phyloP scores from a whole-genome alignment of 2,797 vertebrate genomes.

The Spheniscus humboldti region DNA sequence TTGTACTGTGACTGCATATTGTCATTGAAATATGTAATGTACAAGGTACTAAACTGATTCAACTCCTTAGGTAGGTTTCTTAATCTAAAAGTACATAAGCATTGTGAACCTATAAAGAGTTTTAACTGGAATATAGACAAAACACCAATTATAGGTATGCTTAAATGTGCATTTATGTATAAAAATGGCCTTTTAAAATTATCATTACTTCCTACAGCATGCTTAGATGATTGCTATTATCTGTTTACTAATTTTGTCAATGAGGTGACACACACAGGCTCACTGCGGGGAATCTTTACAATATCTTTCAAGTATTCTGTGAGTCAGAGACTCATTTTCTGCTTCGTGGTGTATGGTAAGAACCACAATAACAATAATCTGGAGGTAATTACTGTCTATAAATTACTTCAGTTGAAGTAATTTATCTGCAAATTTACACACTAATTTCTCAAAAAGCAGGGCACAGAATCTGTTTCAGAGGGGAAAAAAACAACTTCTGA shows the following conservation, averaged over 20 bases:
- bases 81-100: not conserved
- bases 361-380: constrained; percentile 31
- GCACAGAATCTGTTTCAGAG: not conserved
- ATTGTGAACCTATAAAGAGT: not conserved
- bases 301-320: not conserved
- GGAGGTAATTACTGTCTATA: constrained; percentile 29
- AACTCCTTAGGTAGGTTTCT: not conserved
- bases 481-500: not conserved
- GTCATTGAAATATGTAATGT: not conserved
- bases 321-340: constrained; percentile 38
- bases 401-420: constrained; percentile 11
- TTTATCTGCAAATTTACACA: not conserved
- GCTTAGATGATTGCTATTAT: not conserved
- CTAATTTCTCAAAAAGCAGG: not conserved
- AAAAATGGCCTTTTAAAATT: not conserved
- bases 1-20: not conserved
- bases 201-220: not conserved
- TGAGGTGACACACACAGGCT: not conserved
- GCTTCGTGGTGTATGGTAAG: not conserved
- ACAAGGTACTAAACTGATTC: not conserved
- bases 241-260: not conserved
- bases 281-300: constrained; percentile 2
- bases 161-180: not conserved
- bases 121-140: not conserved
- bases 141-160: not conserved